Evolutionary conservation across 1,140 invertebrate species (phyloP), one percentile per base, ranked within the genome.

Genomic region (Neodiprion fabricii): DNA sequence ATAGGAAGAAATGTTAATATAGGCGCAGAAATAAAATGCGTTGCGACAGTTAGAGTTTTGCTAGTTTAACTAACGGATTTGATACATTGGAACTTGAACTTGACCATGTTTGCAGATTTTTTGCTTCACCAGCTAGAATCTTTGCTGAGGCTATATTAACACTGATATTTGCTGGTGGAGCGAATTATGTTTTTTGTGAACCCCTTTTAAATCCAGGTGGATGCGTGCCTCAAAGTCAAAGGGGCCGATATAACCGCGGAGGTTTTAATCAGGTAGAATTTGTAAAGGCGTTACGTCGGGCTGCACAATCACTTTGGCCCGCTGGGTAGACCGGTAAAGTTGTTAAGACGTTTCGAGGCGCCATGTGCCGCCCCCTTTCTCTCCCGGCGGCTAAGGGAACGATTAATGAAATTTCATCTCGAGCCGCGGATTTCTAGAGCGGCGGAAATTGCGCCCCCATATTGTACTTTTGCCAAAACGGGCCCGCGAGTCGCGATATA

Each of bases 361-460:
- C 53, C 53, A 14, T 61, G 53, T 17, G 53, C 53, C 53, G 8
- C 28, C 28, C 28, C 28, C 28, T 40, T 40, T 40, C 28, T 40
- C 28, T 40, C 28, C 28, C 28, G 1, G 5, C 53, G 53, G 53
- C 53, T 61, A 14, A 61, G 53, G 53, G 53, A 61, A 61, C 53
- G 53, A 61, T 61, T 61, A 61, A 61, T 61, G 53, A 61, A 61
- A 61, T 61, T 61, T 61, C 53, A 61, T 61, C 53, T 61, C 53
- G 28, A 40, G 28, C 53, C 53, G 3, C 53, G 53, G n/a, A 61
- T 61, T 61, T 17, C 28, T 1, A 40, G 28, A 40, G 53, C 53
- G n/a, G 53, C 53, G 53, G 53, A 61, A 61, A 61, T 61, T 61
- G 53, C 11, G n/a, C 53, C 53, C n/a, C 53, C 28, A 40, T 40